Evolutionary conservation across 2,113 vertebrate species (phyloP), one percentile per base, ranked within the genome.

Genomic region (Mustela lutreola): DNA sequence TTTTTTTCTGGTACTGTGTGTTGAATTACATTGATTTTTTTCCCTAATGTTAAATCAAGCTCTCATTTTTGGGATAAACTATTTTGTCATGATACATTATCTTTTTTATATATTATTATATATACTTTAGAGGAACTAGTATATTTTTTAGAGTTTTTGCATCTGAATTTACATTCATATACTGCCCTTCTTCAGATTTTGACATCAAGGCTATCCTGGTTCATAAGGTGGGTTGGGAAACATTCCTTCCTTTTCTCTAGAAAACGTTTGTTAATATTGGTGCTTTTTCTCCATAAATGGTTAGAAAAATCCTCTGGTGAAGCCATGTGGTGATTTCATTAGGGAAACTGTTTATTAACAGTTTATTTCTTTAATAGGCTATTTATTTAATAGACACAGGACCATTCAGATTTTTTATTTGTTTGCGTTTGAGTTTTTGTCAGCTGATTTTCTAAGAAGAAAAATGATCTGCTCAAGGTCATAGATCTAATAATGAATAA

Each of bases 181-280:
- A 26, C 12, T 48, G 18, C 60, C 70, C 42, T 84, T 88, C 42
- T 60, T 88, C 12, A 50, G 48, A 50, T 87, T 87, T 95, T 62
- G 65, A 78, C 39, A 53, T 94, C 16, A 89, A 50, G 71, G 36
- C 62, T 75, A 6, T 92, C 56, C 56, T 86, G 21, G 26, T 62
- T 92, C 90, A 62, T 70, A 70, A 95, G 62, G 60, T 94, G 73
- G 15, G 8, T 86, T 89, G 89, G 58, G 85, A 95, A 90, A 92
- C 26, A 1, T 53, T 76, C 5, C 22, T 4, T 56, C 36, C 67
- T 90, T 86, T 92, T 89, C 24, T 91, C 5, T 83, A 90, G 75
- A 95, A 93, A 93, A 71, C 15, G 39, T 83, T 82, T 36, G 3
- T 22, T 90, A 76, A 53, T 82, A 85, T 42, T 81, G 79, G 15